Evolutionary conservation across 2,113 vertebrate genomes (phyloP).

Genomic region (Struthio camelus): DNA sequence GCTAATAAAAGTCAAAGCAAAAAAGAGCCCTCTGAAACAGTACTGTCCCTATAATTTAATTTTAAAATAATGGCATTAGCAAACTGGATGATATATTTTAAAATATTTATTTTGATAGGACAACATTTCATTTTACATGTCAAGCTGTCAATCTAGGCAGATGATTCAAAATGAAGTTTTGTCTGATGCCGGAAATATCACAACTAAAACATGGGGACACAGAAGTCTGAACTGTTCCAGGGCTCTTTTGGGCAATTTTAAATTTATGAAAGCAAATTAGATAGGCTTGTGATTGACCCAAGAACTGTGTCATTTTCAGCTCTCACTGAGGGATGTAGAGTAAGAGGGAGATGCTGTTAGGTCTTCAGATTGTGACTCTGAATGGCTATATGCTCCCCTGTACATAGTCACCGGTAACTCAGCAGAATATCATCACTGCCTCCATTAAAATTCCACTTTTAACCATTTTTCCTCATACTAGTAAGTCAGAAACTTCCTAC

Average conservation of each 20-base stretch:
- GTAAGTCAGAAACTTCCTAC: neutral
- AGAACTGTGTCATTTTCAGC: neutral
- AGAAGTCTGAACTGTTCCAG: neutral
- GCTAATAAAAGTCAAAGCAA: neutral
- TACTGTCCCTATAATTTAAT: neutral
- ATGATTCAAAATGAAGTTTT: neutral
- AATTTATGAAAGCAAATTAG: neutral
- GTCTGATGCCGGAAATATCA: neutral
- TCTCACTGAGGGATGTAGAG: no score
- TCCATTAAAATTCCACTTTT: neutral
- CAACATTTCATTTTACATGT: conserved; percentile 28
- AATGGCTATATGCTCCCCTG: neutral
- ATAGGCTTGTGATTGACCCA: neutral
- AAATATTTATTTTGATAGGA: conserved; percentile 39
- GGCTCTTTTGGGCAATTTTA: neutral
- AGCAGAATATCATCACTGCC: neutral
- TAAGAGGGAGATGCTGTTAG: neutral
- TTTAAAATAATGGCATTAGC: conserved; percentile 44
- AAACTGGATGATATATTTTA: neutral
- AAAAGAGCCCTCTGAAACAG: conserved; percentile 21
- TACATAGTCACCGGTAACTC: neutral
- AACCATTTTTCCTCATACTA: neutral
- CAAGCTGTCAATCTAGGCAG: conserved; percentile 30
- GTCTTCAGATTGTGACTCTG: neutral
- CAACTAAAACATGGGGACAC: neutral